Evolutionary conservation across 2,797 vertebrate species (phyloP).

Genomic region (Sitta carolinensis): DNA sequence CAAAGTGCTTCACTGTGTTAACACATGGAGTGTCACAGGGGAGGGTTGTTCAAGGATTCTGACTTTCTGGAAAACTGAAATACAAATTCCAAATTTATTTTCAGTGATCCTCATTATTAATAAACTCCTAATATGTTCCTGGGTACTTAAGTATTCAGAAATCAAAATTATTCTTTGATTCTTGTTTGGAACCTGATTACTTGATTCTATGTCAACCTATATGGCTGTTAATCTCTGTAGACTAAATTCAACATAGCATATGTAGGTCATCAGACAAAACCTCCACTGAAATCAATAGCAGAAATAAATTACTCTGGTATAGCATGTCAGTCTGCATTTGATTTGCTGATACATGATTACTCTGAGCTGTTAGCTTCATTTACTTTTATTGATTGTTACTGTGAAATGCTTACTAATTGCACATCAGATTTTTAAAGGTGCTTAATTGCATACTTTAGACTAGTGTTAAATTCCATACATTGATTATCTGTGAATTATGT

Average conservation of each 20-base stretch:
- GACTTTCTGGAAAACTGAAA: not conserved
- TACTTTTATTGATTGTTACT: conserved; percentile 47
- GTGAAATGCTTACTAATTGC: conserved; percentile 50
- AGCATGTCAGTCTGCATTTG: conserved; percentile 27
- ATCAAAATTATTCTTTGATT: not conserved
- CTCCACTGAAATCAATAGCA: conserved; percentile 22
- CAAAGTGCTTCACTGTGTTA: not conserved
- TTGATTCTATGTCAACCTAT: not conserved
- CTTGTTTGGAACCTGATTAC: not conserved
- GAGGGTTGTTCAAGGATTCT: not conserved
- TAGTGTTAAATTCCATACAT: not conserved
- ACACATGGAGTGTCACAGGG: fast-evolving
- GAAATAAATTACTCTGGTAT: conserved; percentile 35
- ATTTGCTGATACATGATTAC: conserved; percentile 40
- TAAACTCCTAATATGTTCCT: not conserved
- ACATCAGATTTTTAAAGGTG: conserved; percentile 46
- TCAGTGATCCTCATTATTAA: not conserved
- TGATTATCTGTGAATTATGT: not conserved
- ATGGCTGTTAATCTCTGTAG: not conserved
- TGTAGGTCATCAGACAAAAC: conserved; percentile 34
- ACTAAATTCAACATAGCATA: not conserved
- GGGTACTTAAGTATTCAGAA: not conserved
- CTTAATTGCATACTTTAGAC: conserved; percentile 18
- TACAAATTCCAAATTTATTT: not conserved
- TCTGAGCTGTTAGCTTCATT: conserved; percentile 37